A percentile compares a stretch with the other conserved stretches of the same genome.
phyloP scores from a whole-genome alignment of 2,888 invertebrate genomes.

The Phyllotreta striolata region DNA sequence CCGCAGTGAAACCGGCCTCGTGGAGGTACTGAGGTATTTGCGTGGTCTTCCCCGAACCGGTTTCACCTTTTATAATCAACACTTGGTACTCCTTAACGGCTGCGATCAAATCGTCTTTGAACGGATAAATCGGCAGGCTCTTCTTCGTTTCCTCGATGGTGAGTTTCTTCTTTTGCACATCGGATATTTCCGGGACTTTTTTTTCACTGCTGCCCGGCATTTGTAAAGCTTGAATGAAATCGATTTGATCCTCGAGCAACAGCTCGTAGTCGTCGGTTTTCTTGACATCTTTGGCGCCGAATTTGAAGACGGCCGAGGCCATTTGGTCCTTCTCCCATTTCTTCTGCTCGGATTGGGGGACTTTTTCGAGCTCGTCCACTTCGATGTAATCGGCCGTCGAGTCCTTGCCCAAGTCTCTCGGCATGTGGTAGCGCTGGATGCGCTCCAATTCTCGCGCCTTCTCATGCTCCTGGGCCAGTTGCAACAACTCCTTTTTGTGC shows the following conservation, averaged over 20 bases:
- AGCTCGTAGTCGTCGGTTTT: slow-evolving; percentile 87
- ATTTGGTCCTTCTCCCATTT: slow-evolving; percentile 99
- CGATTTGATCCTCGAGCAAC: slow-evolving; percentile 94
- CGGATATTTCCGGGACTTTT: slow-evolving; percentile 70
- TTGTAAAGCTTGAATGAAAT: slow-evolving; percentile 91
- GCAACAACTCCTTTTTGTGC: slow-evolving; percentile 89
- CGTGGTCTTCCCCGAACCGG: slow-evolving; percentile 98
- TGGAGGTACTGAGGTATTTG: slow-evolving; percentile 98
- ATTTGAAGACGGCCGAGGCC: slow-evolving; percentile 88
- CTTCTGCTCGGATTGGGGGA: slow-evolving; percentile 84
- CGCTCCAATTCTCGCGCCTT: slow-evolving; percentile 91
- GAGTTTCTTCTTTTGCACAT: slow-evolving; percentile 75
- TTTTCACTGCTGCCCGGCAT: slow-evolving; percentile 71
- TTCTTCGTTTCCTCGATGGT: slow-evolving; percentile 90
- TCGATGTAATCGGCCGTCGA: slow-evolving; percentile 79
- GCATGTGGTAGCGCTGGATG: slow-evolving; percentile 94
- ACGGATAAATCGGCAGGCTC: slow-evolving; percentile 94
- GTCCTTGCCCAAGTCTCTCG: slow-evolving; percentile 82
- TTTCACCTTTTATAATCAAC: slow-evolving; percentile 97
- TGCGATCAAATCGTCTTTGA: slow-evolving; percentile 84
- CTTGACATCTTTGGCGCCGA: slow-evolving; percentile 89
- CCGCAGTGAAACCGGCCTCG: slow-evolving; percentile 88
- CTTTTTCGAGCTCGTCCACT: slow-evolving; percentile 85
- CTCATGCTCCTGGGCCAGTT: slow-evolving; percentile 95
- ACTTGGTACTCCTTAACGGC: slow-evolving; percentile 90